phyloP scores from a whole-genome alignment of 2,797 vertebrate genomes.

The Rhynchotus rufescens region DNA sequence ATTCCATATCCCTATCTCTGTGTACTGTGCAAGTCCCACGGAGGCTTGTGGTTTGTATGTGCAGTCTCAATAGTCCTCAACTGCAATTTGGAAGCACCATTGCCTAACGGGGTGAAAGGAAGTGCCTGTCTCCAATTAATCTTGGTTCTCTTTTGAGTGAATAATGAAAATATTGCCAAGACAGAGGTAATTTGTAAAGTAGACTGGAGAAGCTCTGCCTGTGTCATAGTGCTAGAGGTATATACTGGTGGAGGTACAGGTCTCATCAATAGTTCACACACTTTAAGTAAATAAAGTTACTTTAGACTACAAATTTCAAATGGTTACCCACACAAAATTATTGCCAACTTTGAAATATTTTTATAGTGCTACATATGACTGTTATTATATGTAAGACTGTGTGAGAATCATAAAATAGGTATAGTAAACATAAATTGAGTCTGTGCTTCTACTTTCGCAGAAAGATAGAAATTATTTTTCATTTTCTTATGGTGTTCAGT shows the following conservation, averaged over 20 bases:
- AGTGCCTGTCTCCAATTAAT: conserved; percentile 49
- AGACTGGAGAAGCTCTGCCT: conserved; percentile 13
- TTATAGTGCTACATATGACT: background rate
- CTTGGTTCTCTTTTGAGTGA: conserved; percentile 25
- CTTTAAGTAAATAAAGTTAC: background rate
- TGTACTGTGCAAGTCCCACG: background rate
- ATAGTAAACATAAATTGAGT: background rate
- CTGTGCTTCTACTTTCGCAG: background rate
- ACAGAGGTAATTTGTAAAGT: conserved; percentile 33
- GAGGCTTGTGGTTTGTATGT: conserved; percentile 24
- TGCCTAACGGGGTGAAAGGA: conserved; percentile 57
- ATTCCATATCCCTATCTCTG: conserved; percentile 16
- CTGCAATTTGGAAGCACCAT: conserved; percentile 28
- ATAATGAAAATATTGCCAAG: conserved; percentile 42
- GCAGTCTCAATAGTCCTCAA: background rate
- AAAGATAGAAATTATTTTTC: background rate
- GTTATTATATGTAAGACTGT: accelerated
- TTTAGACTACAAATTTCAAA: conserved; percentile 30
- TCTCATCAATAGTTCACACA: background rate
- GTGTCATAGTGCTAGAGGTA: background rate
- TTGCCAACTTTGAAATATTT: background rate
- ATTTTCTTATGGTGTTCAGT: background rate
- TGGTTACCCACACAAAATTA: background rate
- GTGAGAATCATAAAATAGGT: background rate
- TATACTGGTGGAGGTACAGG: background rate